Evolutionary conservation across 2,113 vertebrate genomes (phyloP).

Genomic region (Phodopus roborovskii): DNA sequence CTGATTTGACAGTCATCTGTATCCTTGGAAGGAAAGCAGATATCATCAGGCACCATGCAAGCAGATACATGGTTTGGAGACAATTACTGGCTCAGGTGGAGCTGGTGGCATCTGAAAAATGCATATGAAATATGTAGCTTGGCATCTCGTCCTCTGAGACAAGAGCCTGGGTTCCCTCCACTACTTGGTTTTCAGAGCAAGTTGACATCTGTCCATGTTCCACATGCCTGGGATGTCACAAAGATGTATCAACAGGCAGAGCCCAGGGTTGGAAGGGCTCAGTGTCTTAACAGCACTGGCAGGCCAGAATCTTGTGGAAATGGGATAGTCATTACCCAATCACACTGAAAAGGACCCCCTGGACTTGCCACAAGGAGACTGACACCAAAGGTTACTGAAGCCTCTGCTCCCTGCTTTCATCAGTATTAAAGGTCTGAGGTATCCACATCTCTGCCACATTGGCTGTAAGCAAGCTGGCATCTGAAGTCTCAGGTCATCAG

Average conservation of each 20-base stretch:
- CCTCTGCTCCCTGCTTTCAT: background rate
- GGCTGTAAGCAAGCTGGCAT: background rate
- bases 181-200: conserved; percentile 58
- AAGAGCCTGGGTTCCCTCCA: conserved; percentile 25
- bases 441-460: background rate
- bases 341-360: background rate
- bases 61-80: conserved; percentile 34
- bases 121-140: conserved; percentile 51
- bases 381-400: background rate
- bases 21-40: conserved; percentile 39
- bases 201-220: conserved; percentile 41
- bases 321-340: too few relatives aligned
- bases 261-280: background rate
- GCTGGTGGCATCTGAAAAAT: conserved; percentile 56
- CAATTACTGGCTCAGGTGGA: background rate
- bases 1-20: background rate
- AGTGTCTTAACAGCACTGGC: background rate
- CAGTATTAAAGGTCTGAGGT: background rate
- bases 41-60: conserved; percentile 15
- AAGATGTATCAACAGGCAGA: background rate
- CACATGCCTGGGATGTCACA: conserved; percentile 51
- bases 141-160: conserved; percentile 2
- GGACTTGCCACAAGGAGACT: background rate
- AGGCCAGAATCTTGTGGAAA: background rate
- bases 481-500: background rate